Evolutionary conservation across 2,888 invertebrate genomes (phyloP).

Genomic region (Lottia scabra): DNA sequence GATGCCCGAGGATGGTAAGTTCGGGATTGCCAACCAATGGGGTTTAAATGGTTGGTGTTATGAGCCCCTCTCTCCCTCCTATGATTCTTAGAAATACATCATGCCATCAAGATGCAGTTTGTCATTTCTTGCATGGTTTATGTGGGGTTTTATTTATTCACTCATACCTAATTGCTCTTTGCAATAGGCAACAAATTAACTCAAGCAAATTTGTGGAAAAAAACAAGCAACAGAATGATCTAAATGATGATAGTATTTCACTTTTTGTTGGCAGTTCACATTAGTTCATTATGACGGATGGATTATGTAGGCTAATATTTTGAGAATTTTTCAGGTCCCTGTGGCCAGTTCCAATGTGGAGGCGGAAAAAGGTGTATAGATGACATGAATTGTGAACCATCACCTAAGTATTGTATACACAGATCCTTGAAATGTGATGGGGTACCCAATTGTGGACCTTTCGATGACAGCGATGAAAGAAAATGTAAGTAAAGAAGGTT

Average conservation of each 20-base stretch:
- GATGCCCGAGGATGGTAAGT: conserved; percentile 41
- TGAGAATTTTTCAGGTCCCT: conserved; percentile 38
- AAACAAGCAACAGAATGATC: too few relatives aligned
- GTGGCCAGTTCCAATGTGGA: conserved; percentile 55
- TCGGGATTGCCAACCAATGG: neutral
- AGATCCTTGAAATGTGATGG: conserved; percentile 78
- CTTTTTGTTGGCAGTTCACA: neutral
- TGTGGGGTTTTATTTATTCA: too few relatives aligned
- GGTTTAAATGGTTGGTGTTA: too few relatives aligned
- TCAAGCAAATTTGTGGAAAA: too few relatives aligned
- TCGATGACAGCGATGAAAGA: conserved; percentile 62
- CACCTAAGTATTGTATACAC: conserved; percentile 77
- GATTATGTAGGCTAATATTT: neutral
- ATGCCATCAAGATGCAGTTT: too few relatives aligned
- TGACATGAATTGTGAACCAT: conserved; percentile 36
- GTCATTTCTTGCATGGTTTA: too few relatives aligned
- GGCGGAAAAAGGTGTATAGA: conserved; percentile 46
- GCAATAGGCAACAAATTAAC: too few relatives aligned
- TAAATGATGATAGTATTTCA: too few relatives aligned
- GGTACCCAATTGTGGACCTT: conserved; percentile 78
- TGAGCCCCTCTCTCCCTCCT: too few relatives aligned
- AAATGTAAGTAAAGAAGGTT: conserved; percentile 49
- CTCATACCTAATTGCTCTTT: too few relatives aligned
- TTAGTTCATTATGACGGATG: neutral
- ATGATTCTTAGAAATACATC: too few relatives aligned